phyloP scores from a whole-genome alignment of 2,113 vertebrate species.

The Antechinus stuartii region DNA sequence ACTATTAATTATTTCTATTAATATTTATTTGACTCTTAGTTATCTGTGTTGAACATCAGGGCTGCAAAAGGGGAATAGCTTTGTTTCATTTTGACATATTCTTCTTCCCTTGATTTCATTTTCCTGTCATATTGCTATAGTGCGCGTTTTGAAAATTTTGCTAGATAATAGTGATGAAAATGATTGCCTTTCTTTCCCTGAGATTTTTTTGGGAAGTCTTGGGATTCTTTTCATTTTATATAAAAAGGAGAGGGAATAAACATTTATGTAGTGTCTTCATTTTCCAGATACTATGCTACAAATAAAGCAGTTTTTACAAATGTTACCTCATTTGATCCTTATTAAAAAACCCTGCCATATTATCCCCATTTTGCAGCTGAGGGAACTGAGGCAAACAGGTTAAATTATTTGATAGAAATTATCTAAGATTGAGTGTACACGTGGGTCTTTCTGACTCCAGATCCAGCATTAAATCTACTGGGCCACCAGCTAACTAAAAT shows the following conservation, averaged over 20 bases:
- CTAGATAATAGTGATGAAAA: not conserved
- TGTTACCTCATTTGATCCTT: no score
- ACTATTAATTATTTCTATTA: not conserved
- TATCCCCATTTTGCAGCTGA: no score
- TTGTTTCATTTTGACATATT: not conserved
- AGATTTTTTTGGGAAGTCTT: not conserved
- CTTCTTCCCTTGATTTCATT: not conserved
- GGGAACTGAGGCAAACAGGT: no score
- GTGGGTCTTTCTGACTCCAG: not conserved
- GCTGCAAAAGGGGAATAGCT: not conserved
- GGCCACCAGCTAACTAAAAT: not conserved
- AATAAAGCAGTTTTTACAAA: no score
- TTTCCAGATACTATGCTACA: no score
- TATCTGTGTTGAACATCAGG: not conserved
- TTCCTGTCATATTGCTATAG: not conserved
- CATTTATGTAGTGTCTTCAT: no score
- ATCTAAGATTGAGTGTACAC: no score
- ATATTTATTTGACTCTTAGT: not conserved
- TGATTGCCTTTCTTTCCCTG: not conserved
- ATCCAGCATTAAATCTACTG: not conserved
- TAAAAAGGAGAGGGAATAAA: not conserved
- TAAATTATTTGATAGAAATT: no score
- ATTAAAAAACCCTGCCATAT: no score
- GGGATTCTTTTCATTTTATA: not conserved
- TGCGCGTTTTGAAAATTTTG: not conserved